Base-by-base conservation (phyloP, 2,113 vertebrate genomes). In the Sylvia atricapilla region DNA sequence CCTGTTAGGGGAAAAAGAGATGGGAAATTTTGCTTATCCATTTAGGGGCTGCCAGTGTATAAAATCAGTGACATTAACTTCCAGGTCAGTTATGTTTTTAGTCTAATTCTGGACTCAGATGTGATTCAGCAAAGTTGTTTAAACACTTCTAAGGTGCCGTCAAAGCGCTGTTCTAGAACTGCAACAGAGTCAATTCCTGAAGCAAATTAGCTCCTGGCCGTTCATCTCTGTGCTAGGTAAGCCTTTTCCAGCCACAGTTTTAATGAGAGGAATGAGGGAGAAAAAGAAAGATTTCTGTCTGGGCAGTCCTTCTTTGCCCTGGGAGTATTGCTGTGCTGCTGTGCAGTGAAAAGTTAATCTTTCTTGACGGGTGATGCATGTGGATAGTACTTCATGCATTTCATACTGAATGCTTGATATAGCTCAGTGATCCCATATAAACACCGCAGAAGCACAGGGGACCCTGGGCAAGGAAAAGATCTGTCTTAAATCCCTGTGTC, bases 311-410 rank as follows among this genome's bases (percentile, higher is more conserved):
- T 30, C 73, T 88, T 95, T 92, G 88, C 92, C 86, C 83, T 89
- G 92, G 63, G 90, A 95, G 56, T 72, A 60, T 84, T 96, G 94
- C 93, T 89, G 87, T 63, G 84, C 78, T 94, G 91, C 90, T 93
- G 86, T 91, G 82, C 69, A 95, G 79, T 88, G 92, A 95, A 96
- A 97, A 94, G 90, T 93, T 96, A 96, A 97, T 97, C 93, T 97
- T 94, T 92, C 94, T 53, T 96, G 95, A 90, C 15, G 23, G 92
- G 68, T 80, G 92, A 93, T 95, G 78, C 94, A 55, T 81, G 84
- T 84, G 78, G 84, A 94, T 89, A 86, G 94, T 72, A 69, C 82
- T 82, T 92, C 93, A 70, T 95, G 66, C 69, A 82, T 97, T 96
- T 93, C 79, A 82, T 93, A 86, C 63, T 82, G 93, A 87, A 95